Evolutionary conservation across 2,888 invertebrate species (phyloP).

Genomic region (Orchesella flavescens): DNA sequence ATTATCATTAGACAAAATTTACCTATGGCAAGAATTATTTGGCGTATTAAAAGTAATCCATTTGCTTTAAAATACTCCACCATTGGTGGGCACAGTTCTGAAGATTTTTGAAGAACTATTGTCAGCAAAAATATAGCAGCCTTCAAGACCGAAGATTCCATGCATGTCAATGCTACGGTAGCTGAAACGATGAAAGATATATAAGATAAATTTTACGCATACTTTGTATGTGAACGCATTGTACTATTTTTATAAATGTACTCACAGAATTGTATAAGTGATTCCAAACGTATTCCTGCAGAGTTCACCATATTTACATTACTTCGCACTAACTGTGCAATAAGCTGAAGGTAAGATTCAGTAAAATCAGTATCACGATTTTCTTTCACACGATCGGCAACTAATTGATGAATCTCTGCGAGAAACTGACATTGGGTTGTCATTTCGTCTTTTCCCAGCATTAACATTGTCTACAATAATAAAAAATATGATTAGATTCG

Average conservation of each 20-base stretch:
- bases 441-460: conserved; percentile 70
- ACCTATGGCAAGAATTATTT: conserved; percentile 69
- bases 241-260: too few species aligned
- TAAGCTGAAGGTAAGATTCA: conserved; percentile 69
- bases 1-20: not conserved
- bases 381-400: conserved; percentile 65
- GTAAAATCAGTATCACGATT: conserved; percentile 69
- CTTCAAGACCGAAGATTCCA: conserved; percentile 68
- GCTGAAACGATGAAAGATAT: conserved; percentile 42
- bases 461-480: conserved; percentile 64
- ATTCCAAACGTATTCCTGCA: conserved; percentile 64
- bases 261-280: conserved; percentile 64
- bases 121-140: conserved; percentile 67
- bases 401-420: conserved; percentile 65
- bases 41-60: conserved; percentile 65
- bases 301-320: conserved; percentile 64
- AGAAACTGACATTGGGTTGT: conserved; percentile 68
- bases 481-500: not conserved
- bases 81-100: conserved; percentile 57
- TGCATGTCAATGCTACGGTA: conserved; percentile 62
- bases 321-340: conserved; percentile 67
- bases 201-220: too few species aligned
- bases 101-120: conserved; percentile 61
- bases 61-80: conserved; percentile 66
- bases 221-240: too few species aligned